phyloP scores from a whole-genome alignment of 23 tunicate genomes.

The Diplosoma virens region DNA sequence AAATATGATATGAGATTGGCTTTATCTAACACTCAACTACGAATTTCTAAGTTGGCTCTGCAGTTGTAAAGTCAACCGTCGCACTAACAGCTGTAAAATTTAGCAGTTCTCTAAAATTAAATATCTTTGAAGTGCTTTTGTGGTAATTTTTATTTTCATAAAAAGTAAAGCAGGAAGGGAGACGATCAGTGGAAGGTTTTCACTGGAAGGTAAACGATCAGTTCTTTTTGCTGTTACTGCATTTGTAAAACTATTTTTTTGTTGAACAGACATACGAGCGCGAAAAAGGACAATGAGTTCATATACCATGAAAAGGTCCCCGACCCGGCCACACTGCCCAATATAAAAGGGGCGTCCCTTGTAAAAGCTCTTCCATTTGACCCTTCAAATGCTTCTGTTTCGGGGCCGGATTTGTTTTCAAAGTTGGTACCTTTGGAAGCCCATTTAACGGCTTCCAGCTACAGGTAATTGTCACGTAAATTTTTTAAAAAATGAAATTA shows the following conservation, averaged over 20 bases:
- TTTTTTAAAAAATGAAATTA: too few species aligned
- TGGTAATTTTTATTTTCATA: conserved; percentile 10
- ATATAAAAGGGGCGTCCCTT: conserved; percentile 61
- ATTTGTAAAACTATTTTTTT: neutral
- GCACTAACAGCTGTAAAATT: conserved; percentile 30
- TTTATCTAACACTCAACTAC: conserved; percentile 46
- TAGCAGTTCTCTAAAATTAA: conserved; percentile 6
- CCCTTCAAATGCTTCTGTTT: conserved; percentile 47
- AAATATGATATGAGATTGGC: conserved; percentile 48
- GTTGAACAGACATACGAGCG: conserved; percentile 47
- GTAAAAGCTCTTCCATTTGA: conserved; percentile 79
- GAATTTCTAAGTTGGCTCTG: conserved; percentile 30
- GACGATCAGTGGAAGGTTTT: conserved; percentile 42
- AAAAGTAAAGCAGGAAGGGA: conserved; percentile 24
- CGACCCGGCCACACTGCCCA: conserved; percentile 50
- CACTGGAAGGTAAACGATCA: conserved; percentile 67
- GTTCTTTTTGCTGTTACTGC: too few species aligned
- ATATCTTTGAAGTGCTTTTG: conserved; percentile 11
- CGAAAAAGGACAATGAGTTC: conserved; percentile 86
- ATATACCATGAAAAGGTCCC: conserved; percentile 79
- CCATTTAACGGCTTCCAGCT: conserved; percentile 82
- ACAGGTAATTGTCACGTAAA: conserved; percentile 48
- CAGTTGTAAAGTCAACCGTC: conserved; percentile 30
- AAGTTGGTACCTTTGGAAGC: conserved; percentile 95
- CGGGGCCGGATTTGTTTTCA: conserved; percentile 86